phyloP scores from a whole-genome alignment of 2,113 vertebrate genomes.

The Galeopterus variegatus region DNA sequence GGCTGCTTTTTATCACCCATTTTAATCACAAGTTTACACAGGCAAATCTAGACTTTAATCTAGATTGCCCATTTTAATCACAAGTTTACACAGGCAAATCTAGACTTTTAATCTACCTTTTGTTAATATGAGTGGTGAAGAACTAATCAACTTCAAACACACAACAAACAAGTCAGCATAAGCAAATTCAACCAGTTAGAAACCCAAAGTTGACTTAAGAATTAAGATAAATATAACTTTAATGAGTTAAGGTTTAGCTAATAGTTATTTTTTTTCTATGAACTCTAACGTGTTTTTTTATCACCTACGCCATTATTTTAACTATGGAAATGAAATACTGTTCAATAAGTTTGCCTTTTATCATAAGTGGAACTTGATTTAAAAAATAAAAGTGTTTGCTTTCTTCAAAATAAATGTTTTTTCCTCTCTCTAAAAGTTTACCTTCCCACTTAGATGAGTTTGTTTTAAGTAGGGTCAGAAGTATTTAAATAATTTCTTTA shows the following conservation, averaged over 20 bases:
- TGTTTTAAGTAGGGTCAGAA: not conserved
- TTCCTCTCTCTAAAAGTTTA: not conserved
- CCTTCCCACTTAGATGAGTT: not conserved
- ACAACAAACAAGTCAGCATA: not conserved
- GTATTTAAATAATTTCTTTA: not conserved
- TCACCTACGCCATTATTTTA: not conserved
- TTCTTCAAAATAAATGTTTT: not conserved
- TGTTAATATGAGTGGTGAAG: not conserved
- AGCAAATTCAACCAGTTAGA: not conserved
- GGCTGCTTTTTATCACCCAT: not conserved
- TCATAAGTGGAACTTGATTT: not conserved
- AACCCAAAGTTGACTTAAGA: not conserved
- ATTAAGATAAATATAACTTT: not conserved
- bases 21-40: slow-evolving; percentile 2
- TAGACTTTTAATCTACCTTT: not conserved
- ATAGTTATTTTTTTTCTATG: not conserved
- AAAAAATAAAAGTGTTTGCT: not conserved
- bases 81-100: not conserved
- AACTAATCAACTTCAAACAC: not conserved
- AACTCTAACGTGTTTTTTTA: not conserved
- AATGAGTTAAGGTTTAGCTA: not conserved
- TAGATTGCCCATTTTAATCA: not conserved
- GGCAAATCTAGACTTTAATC: slow-evolving; percentile 16
- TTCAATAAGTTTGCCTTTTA: not conserved
- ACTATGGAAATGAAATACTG: not conserved